Base-by-base conservation (phyloP, 2,888 invertebrate species). In the Tuta absoluta region DNA sequence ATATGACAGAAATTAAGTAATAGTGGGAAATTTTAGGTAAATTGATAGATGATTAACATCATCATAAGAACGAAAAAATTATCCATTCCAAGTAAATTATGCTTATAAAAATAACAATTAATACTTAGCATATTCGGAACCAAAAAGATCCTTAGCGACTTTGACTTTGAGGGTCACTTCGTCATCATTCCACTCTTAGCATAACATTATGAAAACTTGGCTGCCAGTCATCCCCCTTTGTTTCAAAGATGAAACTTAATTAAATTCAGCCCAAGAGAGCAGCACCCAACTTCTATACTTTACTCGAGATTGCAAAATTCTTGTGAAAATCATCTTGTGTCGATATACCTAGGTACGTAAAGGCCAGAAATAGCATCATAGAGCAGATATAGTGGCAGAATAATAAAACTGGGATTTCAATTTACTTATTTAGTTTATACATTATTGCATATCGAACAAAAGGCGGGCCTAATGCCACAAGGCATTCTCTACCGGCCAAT, bases 151-250 rank as follows among this genome's bases (percentile, higher is more conserved):
- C 51, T 12, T 10, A 49, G 7, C 19, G 49, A 8, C 8, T 49
- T 51, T 51, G 23, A 51, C 2, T 23, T 41, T 23, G 21, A 51
- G 51, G 51, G 51, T 21, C 51, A 51, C 51, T 51, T 21, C 51
- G 51, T 51, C 51, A 51, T 23, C 51, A 21, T 51, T 21, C 23
- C 51, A 41, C 41, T 41, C 14, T 41, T n/a, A n/a, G 41, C 41
- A 41, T 12, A 62, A 51, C 49, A 37, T 62, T 51, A 33, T 51
- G 51, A 33, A 62, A 49, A 62, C 62, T 51, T 62, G n/a, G 17
- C 51, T 51, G 33, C 62, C 51, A 33, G 62, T 62, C 62, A 62
- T 24, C 51, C 37, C 49, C 62, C 51, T 51, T 51, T 51, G 62
- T 51, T 21, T 37, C 24, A 33, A n/a, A 37, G 58, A 58, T 58